Conservation (phyloP, 1,140 invertebrate species). For the Proales similis region DNA sequence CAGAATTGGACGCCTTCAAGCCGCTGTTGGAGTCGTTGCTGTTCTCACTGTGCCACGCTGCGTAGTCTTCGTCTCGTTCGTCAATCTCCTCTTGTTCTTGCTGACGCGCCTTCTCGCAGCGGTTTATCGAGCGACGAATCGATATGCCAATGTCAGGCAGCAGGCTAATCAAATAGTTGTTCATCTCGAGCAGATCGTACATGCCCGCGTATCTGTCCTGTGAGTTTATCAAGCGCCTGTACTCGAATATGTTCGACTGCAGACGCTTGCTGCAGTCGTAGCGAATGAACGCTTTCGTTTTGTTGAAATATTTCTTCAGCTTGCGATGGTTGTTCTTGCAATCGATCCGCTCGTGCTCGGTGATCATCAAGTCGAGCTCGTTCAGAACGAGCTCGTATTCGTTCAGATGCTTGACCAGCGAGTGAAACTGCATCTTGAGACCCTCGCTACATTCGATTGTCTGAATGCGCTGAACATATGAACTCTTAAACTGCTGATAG, state of each 20-base stretch:
- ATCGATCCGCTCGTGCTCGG: conserved; percentile 9
- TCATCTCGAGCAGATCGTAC: conserved; percentile 28
- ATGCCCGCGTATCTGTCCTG: conserved; percentile 35
- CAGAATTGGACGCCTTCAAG: not conserved
- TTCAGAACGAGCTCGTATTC: conserved; percentile 9
- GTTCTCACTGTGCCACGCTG: not conserved
- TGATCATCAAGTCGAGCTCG: conserved; percentile 12
- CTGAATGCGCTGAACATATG: conserved; percentile 12
- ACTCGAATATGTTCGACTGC: conserved; percentile 31
- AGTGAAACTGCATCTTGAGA: conserved; percentile 16
- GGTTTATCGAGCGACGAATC: conserved; percentile 33
- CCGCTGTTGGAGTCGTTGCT: conserved; percentile 18
- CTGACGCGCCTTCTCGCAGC: conserved; percentile 14
- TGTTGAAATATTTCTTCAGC: conserved; percentile 23
- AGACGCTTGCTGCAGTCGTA: conserved; percentile 25
- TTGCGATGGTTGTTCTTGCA: conserved; percentile 36
- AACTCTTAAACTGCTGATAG: conserved; percentile 18
- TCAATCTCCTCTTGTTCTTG: not conserved
- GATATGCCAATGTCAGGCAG: conserved; percentile 32
- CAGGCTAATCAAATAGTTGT: conserved; percentile 33
- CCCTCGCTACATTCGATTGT: conserved; percentile 5
- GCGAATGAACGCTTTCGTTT: conserved; percentile 22
- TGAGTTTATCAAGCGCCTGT: conserved; percentile 14
- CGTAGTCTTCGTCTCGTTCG: conserved; percentile 5
- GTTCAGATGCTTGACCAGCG: conserved; percentile 4